Percentiles rank a stretch among this genome's conserved stretches.
Conservation (phyloP, 2,888 invertebrate genomes). For the Craniophora ligustri region DNA sequence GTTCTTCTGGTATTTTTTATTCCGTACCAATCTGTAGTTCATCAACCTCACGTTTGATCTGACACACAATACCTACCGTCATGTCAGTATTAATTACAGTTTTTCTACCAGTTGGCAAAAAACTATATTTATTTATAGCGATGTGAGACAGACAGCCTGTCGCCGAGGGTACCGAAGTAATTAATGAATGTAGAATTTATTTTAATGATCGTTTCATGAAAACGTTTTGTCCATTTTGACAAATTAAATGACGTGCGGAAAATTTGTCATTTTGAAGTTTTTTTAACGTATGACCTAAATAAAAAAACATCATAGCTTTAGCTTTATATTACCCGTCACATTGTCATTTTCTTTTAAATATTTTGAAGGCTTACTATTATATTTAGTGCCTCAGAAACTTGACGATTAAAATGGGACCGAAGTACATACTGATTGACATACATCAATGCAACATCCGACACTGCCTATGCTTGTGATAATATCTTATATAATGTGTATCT, state of each 20-base stretch:
- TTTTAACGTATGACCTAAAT: no score
- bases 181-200: conserved; percentile 23
- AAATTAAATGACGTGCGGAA: conserved; percentile 19
- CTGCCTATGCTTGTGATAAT: no score
- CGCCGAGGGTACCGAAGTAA: conserved; percentile 44
- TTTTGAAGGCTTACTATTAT: no score
- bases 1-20: conserved; percentile 16
- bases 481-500: no score
- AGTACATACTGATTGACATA: no score
- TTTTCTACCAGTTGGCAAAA: conserved; percentile 57
- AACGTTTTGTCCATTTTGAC: conserved; percentile 30
- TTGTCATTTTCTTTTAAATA: no score
- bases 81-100: conserved; percentile 60
- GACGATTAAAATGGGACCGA: no score
- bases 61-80: conserved; percentile 54
- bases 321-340: no score
- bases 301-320: no score
- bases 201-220: conserved; percentile 17
- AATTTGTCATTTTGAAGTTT: not conserved
- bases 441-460: no score
- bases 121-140: conserved; percentile 55
- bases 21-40: conserved; percentile 37
- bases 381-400: no score
- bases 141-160: conserved; percentile 47
- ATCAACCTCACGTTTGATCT: conserved; percentile 52